A percentile compares a stretch with the other conserved stretches of the same genome.
Evolutionary conservation across 2,888 invertebrate genomes (phyloP).

Genomic region (Mythimna impura): DNA sequence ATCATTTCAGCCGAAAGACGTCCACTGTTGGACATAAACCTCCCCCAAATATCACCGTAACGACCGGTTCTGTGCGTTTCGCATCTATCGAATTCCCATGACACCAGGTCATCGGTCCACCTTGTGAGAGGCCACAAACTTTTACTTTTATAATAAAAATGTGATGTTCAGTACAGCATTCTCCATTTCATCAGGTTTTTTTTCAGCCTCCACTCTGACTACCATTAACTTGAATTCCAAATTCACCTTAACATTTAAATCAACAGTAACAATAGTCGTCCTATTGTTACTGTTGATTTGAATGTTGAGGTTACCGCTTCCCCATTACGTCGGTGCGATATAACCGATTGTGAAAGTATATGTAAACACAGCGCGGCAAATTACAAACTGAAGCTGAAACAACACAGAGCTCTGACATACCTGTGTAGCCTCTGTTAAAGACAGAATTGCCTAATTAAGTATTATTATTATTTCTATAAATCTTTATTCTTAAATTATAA

Average conservation of each 20-base stretch:
- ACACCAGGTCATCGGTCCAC: no score
- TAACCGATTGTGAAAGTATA: slow-evolving; percentile 19
- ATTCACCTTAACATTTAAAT: slow-evolving; percentile 4
- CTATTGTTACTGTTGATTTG: no score
- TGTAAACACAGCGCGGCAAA: slow-evolving; percentile 53
- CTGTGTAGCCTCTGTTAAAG: not conserved
- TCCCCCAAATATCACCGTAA: no score
- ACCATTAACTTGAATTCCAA: not conserved
- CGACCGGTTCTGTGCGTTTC: no score
- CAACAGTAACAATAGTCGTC: slow-evolving; percentile 5
- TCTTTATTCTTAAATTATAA: no score
- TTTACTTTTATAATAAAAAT: no score
- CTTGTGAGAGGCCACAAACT: no score
- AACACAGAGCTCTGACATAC: slow-evolving; percentile 1
- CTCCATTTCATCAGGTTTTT: not conserved
- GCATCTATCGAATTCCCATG: no score
- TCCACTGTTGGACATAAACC: no score
- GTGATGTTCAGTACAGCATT: not conserved
- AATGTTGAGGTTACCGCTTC: slow-evolving; percentile 7
- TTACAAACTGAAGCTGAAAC: slow-evolving; percentile 57
- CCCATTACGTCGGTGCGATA: slow-evolving; percentile 17
- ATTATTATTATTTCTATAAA: no score
- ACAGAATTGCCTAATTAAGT: not conserved
- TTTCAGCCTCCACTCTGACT: not conserved
- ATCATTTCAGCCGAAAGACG: no score